phyloP scores from a whole-genome alignment of 2,113 vertebrate species.

The Spea multiplicata region DNA sequence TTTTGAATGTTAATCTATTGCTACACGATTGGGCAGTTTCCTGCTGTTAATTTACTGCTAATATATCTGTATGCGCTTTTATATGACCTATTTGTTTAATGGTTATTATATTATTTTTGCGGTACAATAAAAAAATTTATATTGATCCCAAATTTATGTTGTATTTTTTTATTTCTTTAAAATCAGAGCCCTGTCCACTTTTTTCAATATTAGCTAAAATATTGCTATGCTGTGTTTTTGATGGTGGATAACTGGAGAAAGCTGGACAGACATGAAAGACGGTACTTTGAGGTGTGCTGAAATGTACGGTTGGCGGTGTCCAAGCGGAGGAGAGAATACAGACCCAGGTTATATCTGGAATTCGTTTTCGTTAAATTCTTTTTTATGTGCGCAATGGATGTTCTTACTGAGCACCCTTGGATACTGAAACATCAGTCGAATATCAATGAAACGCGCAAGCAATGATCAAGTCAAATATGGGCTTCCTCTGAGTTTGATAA shows the following conservation, averaged over 20 bases:
- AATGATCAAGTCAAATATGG: background rate
- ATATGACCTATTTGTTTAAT: no score
- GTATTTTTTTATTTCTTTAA: no score
- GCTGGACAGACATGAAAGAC: conserved; percentile 37
- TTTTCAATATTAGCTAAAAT: no score
- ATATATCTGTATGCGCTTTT: no score
- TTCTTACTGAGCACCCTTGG: background rate
- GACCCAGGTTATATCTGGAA: conserved; percentile 40
- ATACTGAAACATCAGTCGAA: conserved; percentile 13
- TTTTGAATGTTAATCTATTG: no score
- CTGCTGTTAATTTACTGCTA: no score
- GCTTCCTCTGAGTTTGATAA: conserved; percentile 4
- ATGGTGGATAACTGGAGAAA: conserved; percentile 2
- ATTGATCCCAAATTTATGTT: no score
- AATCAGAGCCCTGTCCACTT: no score
- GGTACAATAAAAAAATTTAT: no score
- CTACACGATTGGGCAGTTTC: no score
- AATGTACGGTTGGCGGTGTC: conserved; percentile 30
- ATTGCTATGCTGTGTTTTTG: no score
- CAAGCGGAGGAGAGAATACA: conserved; percentile 31
- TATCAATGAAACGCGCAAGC: conserved; percentile 10
- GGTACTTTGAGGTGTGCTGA: conserved; percentile 13
- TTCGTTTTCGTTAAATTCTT: conserved; percentile 33
- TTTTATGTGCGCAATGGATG: background rate
- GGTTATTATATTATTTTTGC: no score